A percentile compares a stretch with the other conserved stretches of the same genome.
Conservation (phyloP, 2,797 vertebrate species). For the Arctocebus calabarensis region DNA sequence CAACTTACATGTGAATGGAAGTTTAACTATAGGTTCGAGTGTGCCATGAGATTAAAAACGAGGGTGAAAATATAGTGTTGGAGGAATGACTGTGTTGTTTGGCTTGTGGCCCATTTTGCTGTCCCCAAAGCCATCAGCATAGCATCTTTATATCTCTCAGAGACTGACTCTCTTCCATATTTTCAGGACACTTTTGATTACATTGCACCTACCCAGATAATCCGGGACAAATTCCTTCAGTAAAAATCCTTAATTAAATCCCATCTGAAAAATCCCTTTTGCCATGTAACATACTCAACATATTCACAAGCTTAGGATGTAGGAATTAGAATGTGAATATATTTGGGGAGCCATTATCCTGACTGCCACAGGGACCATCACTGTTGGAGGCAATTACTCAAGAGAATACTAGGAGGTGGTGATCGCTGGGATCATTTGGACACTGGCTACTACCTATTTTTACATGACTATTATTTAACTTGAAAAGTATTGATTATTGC, state of each 20-base stretch:
- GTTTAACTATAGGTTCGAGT: too few relatives aligned
- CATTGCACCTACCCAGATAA: neutral
- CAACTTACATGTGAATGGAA: too few relatives aligned
- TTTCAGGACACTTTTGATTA: neutral
- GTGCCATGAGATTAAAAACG: too few relatives aligned
- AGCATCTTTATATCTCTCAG: neutral
- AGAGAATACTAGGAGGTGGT: neutral
- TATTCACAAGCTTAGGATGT: neutral
- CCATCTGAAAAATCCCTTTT: neutral
- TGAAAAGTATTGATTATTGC: neutral
- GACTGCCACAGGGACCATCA: neutral
- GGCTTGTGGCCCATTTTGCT: neutral
- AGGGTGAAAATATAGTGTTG: too few relatives aligned
- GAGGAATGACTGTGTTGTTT: neutral
- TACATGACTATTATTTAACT: neutral
- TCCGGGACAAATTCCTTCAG: neutral
- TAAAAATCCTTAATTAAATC: neutral
- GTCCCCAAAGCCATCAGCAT: neutral
- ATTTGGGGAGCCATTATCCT: neutral
- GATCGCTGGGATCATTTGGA: neutral
- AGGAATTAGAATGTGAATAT: neutral
- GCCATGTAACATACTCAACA: neutral
- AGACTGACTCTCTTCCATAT: neutral
- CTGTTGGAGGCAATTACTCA: neutral
- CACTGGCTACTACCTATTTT: neutral